phyloP scores from a whole-genome alignment of 2,888 invertebrate species.

The Cyaniris semiargus region DNA sequence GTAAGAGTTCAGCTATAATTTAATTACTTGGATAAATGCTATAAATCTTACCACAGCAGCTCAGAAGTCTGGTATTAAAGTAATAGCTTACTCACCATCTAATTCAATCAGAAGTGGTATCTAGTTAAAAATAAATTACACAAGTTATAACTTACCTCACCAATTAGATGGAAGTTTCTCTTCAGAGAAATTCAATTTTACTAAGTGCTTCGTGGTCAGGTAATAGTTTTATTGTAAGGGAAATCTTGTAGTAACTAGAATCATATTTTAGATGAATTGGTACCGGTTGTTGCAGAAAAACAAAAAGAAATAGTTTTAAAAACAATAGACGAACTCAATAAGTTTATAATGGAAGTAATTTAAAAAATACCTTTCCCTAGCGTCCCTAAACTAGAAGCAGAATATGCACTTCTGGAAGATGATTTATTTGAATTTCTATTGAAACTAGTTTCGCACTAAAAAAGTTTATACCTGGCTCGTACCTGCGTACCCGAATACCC shows the following conservation, averaged over 20 bases:
- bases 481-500: slow-evolving; percentile 64
- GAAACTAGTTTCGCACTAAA: slow-evolving; percentile 29
- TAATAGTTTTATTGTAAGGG: not conserved
- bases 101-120: not conserved
- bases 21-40: not conserved
- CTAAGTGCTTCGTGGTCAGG: not conserved
- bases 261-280: not conserved
- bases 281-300: not conserved
- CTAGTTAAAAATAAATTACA: slow-evolving; percentile 6
- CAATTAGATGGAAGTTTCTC: slow-evolving; percentile 10
- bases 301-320: not conserved
- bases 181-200: slow-evolving; percentile 1
- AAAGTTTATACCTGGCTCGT: slow-evolving; percentile 61
- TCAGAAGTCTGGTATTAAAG: not conserved
- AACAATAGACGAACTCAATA: not conserved
- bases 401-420: slow-evolving; percentile 14
- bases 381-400: not conserved
- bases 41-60: not conserved
- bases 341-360: not conserved
- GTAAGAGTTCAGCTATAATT: not conserved
- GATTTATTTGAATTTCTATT: slow-evolving; percentile 21
- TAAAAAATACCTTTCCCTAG: not conserved
- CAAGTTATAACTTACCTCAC: slow-evolving; percentile 8
- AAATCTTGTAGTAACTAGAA: not conserved
- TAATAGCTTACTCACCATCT: slow-evolving; percentile 13